A percentile compares a stretch with the other conserved stretches of the same genome.
Evolutionary conservation across 1,140 invertebrate species (phyloP).

Genomic region (Chelonus insularis): DNA sequence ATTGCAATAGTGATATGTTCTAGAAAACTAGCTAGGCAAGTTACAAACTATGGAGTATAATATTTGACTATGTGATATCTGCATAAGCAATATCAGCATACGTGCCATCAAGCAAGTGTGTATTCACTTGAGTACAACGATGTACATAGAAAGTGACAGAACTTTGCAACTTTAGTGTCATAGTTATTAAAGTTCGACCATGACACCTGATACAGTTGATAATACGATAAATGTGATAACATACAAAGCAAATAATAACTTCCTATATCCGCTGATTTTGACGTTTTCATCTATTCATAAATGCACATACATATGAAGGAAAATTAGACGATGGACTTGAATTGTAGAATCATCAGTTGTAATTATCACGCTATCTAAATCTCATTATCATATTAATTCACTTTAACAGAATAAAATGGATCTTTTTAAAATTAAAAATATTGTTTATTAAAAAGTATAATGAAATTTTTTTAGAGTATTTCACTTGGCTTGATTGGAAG

Average conservation of each 20-base stretch:
- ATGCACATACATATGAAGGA: too few relatives aligned
- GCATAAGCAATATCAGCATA: neutral
- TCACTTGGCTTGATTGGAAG: too few relatives aligned
- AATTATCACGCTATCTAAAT: too few relatives aligned
- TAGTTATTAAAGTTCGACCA: slow-evolving; percentile 10
- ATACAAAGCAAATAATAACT: neutral
- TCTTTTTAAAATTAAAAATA: too few relatives aligned
- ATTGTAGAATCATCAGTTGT: too few relatives aligned
- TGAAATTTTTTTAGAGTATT: too few relatives aligned
- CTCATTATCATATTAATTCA: too few relatives aligned
- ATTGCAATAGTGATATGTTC: neutral
- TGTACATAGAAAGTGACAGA: neutral
- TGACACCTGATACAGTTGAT: neutral
- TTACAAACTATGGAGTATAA: neutral
- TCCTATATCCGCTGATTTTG: too few relatives aligned
- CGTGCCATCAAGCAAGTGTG: neutral
- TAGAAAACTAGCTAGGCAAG: neutral
- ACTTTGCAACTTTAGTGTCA: neutral
- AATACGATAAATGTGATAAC: neutral
- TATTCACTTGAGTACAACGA: neutral
- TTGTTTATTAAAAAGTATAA: too few relatives aligned
- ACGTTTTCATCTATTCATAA: too few relatives aligned
- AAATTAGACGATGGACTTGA: too few relatives aligned
- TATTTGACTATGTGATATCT: neutral
- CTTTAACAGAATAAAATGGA: too few relatives aligned